These are phyloP conservation scores for Darevskia mixta DNA, from an alignment of 2,797 vertebrate species.

Conservation along the genomic window DNA sequence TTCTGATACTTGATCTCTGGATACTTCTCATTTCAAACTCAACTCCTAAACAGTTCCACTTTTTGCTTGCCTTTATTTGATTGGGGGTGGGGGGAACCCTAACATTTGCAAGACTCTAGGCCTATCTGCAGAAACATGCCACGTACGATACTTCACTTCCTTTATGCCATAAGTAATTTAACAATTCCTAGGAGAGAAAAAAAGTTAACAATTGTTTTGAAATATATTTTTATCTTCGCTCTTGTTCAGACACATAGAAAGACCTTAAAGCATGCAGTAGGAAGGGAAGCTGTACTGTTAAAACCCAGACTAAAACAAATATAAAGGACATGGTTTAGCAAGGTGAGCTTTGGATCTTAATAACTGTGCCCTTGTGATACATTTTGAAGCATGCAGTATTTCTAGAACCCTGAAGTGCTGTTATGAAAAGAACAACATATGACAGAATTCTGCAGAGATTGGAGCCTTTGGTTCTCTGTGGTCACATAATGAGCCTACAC, in stretches of 20 bases:
- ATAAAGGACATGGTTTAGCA: slow-evolving; percentile 19
- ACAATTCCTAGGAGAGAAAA: background rate
- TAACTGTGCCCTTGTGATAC: slow-evolving; percentile 17
- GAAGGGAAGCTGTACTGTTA: slow-evolving; percentile 25
- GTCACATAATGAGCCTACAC: background rate
- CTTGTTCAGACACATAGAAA: background rate
- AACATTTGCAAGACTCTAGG: background rate
- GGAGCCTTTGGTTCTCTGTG: background rate
- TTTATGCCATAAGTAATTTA: slow-evolving; percentile 22
- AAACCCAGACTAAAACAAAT: background rate
- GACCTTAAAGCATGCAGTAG: background rate
- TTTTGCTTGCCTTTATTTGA: background rate
- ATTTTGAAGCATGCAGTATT: slow-evolving; percentile 16
- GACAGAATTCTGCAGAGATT: slow-evolving; percentile 9
- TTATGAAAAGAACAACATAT: background rate
- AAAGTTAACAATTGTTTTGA: background rate
- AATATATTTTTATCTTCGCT: background rate
- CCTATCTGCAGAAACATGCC: background rate
- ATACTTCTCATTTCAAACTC: background rate
- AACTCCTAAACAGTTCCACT: background rate
- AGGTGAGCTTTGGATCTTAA: slow-evolving; percentile 18
- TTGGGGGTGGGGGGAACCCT: background rate
- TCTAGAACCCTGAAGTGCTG: slow-evolving; percentile 18
- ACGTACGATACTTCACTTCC: background rate
- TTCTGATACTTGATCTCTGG: background rate